Base-by-base conservation (phyloP, 2,888 invertebrate genomes). In the Drosophila pseudotalamancana region DNA sequence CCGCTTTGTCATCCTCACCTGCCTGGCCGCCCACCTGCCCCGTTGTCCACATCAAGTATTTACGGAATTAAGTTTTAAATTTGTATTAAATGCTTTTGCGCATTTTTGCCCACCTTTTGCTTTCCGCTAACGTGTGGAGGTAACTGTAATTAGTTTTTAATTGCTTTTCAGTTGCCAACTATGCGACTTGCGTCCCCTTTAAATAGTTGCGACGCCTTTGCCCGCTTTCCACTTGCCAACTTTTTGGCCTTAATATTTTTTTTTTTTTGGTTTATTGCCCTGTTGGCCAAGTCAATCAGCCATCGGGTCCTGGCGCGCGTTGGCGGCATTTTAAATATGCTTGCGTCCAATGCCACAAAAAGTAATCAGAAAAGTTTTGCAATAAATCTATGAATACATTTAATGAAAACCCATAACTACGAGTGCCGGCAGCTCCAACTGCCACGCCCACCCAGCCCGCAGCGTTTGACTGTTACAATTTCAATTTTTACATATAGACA, bases 51-150 rank as follows among this genome's bases (percentile, higher is more conserved):
- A 12, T 50, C 53, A 45, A 80, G 74, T 72, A 88, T 88, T 86
- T 84, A 69, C 70, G 66, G 63, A 87, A 88, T 88, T 84, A 80
- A 88, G 88, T 83, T 80, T 88, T 84, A 87, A 88, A 88, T 80
- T 88, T 84, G 73, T 81, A 81, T 77, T 87, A 79, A 88, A 88
- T 77, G 65, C 80, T 75, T n/a, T 70, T 61, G 69, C 83, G 77
- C 80, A 85, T 85, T 78, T 72, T 66, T 66, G 45, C 37, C 34
- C 35, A 39, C 23, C 8, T 34, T 12, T 23, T 32, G 59, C 68
- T 62, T 54, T 69, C 53, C 11, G 27, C 11, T 9, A 21, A 23
- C 27, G 42, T 18, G 42, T 59, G 55, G 34, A 56, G 61, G 68
- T 66, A 56, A 69, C 75, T 80, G 77, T 83, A 83, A 83, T 83